phyloP scores from a whole-genome alignment of 2,797 vertebrate species.

The Neopelma chrysocephalum region DNA sequence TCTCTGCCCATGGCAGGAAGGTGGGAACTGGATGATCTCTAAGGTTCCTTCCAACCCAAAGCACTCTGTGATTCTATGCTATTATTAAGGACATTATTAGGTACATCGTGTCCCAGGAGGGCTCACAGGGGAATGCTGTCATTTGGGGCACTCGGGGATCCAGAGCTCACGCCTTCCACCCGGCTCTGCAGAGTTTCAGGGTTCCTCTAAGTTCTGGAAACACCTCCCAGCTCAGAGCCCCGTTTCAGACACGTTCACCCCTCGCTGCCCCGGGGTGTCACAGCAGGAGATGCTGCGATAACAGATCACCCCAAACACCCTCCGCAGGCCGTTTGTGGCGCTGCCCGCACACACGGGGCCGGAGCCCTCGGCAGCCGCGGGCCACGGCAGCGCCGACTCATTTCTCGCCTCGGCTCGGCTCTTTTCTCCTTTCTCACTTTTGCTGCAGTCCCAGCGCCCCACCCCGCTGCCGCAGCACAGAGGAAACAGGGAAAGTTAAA shows the following conservation, averaged over 20 bases:
- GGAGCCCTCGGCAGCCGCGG: background rate
- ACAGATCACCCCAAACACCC: background rate
- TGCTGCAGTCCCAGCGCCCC: constrained; percentile 39
- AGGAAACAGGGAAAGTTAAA: constrained; percentile 74
- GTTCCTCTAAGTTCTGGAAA: background rate
- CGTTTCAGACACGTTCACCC: fast-evolving
- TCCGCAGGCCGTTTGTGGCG: background rate
- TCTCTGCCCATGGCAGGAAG: background rate
- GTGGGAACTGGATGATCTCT: background rate
- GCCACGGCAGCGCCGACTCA: constrained; percentile 14
- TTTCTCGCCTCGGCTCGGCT: constrained; percentile 17
- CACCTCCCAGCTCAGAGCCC: background rate
- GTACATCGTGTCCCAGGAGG: background rate
- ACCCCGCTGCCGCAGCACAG: background rate
- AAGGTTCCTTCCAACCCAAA: background rate
- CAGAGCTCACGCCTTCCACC: background rate
- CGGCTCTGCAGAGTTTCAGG: background rate
- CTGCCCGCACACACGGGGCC: background rate
- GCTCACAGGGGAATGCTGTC: background rate
- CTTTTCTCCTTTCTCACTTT: constrained; percentile 68
- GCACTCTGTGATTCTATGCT: too few relatives aligned
- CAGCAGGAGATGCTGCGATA: background rate
- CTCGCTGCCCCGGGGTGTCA: fast-evolving
- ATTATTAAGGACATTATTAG: background rate
- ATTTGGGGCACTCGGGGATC: fast-evolving